Evolutionary conservation across 2,113 vertebrate genomes (phyloP), one percentile per base, ranked within the genome.

Genomic region (Coregonus clupeaformis): DNA sequence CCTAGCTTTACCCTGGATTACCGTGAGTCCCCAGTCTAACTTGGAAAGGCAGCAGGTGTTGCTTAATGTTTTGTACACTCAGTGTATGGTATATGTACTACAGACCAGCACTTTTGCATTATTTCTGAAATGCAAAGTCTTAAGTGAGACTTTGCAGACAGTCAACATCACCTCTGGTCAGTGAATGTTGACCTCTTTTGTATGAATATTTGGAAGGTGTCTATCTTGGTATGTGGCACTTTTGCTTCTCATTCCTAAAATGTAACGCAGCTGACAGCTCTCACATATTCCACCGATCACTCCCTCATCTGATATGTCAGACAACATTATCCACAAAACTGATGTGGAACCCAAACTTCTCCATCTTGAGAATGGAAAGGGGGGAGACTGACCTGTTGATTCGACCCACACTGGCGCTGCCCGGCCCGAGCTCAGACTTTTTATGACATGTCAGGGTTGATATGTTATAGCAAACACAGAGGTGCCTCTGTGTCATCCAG

Each of bases 401-500:
- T 47, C n/a, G 64, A 62, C 60, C 30, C 12, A 62, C 24, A 25
- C 62, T 25, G 62, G 27, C n/a, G n/a, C 64, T 24, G 24, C 62
- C 62, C 4, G 62, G 63, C 11, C 32, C 47, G 76, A 20, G 57
- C 16, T n/a, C 57, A 64, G 36, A 49, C 72, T n/a, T 52, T 78
- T 68, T 74, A 72, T 83, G 84, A 84, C 84, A 82, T 76, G 83
- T 63, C 70, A 7, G 81, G 78, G 83, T 77, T 45, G 74, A n/a
- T n/a, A n/a, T 74, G 87, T 75, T 29, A 75, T 78, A n/a, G n/a
- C n/a, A 85, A 85, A 85, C 20, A 77, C 65, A 59, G 27, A 78
- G 82, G 82, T 69, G 6, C 69, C 77, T 52, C 77, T 55, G n/a
- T 84, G 85, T 90, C 87, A 91, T 84, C 86, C 42, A 42, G 74